A percentile compares a stretch with the other conserved stretches of the same genome.
Conservation (phyloP, 1,140 invertebrate species). For the Drosophila truncata region DNA sequence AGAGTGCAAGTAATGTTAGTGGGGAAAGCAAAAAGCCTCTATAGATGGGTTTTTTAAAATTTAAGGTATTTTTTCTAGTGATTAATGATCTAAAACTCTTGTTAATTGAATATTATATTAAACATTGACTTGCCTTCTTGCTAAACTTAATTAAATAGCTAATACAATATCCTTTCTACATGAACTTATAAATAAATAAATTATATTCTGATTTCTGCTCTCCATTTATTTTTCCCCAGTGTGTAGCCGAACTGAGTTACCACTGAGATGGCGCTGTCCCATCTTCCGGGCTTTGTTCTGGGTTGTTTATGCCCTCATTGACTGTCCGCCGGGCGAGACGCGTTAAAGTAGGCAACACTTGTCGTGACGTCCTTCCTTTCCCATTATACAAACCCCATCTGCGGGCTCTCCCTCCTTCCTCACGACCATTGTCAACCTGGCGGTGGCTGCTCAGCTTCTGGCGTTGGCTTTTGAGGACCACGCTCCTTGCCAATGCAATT, state of each 20-base stretch:
- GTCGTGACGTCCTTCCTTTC: slow-evolving; percentile 7
- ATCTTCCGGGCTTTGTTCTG: slow-evolving; percentile 21
- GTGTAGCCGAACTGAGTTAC: slow-evolving; percentile 13
- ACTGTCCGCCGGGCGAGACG: slow-evolving; percentile 21
- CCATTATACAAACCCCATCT: slow-evolving; percentile 1
- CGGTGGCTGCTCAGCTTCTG: slow-evolving; percentile 28
- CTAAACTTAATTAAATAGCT: not conserved
- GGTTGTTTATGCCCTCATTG: slow-evolving; percentile 43
- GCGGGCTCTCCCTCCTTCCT: not conserved
- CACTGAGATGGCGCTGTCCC: not conserved
- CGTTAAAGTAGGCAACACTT: slow-evolving; percentile 51
- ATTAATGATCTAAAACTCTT: not conserved
- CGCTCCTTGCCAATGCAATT: slow-evolving; percentile 73
- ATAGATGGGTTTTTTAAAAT: not conserved
- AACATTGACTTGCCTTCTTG: not conserved
- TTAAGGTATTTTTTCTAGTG: not conserved
- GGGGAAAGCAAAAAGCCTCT: not conserved
- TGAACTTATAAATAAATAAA: not conserved
- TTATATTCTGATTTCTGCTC: not conserved
- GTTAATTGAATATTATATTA: not conserved
- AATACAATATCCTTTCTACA: not conserved
- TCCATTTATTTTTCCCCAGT: slow-evolving; percentile 7
- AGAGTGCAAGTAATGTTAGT: slow-evolving; percentile 12
- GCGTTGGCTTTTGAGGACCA: slow-evolving; percentile 51
- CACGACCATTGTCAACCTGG: slow-evolving; percentile 43